Evolutionary conservation across 2,113 vertebrate genomes (phyloP), one percentile per base, ranked within the genome.

Genomic region (Australoheros scitulus): DNA sequence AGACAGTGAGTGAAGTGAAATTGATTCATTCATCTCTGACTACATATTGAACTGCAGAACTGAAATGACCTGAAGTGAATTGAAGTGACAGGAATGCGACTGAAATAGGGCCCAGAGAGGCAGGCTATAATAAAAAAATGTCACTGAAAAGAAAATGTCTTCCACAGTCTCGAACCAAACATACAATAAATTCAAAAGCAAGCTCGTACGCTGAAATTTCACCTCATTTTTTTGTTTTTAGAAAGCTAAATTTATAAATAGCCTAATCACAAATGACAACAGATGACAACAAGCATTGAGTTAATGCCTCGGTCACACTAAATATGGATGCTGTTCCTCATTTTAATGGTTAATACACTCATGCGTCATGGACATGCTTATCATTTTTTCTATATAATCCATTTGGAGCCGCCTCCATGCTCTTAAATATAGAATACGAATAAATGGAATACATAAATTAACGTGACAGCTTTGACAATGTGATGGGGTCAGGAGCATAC

Each of bases 391-490:
- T 32, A 41, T 84, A 22, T 80, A 86, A 88, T 88, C 87, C 83
- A 68, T 76, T 81, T 65, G 47, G 74, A 79, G 77, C 70, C 55
- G 65, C 79, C 79, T 64, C 47, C 77, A 57, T 61, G 81, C 87
- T 89, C 38, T 84, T 79, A 89, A 88, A 91, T 89, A 87, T 89
- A 89, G 81, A 85, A 77, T 50, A 55, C 2, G 65, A 72, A 34
- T 64, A 70, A 89, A 61, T 41, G 58, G 58, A 34, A n/a, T n/a
- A 29, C 41, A 52, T 15, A 80, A 84, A 89, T 89, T 22, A 76
- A 87, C 83, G 57, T 38, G 84, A 84, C 90, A 87, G 79, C 26
- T 61, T 14, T 20, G 56, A 88, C 84, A 79, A 56, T 29, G 65
- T 4, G 83, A 58, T 0, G 17, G 80, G 80, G 76, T 89, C 81